phyloP scores from a whole-genome alignment of 2,797 vertebrate genomes.

The Ctenosaura bakeri region DNA sequence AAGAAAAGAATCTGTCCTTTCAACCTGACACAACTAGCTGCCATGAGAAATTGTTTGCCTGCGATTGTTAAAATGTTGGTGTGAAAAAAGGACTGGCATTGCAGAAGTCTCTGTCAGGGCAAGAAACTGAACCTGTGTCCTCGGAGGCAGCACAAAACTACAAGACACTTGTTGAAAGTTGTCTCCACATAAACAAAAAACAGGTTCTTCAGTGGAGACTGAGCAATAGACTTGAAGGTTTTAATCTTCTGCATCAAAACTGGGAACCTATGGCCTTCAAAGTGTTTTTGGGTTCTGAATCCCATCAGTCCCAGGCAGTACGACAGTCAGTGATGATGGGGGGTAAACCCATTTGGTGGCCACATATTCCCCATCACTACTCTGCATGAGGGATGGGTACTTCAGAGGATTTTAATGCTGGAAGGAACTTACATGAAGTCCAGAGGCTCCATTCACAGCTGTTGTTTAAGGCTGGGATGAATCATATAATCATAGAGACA shows the following conservation, averaged over 20 bases:
- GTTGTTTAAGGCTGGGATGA: background rate
- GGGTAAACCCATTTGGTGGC: background rate
- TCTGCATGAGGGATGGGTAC: background rate
- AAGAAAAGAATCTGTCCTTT: slow-evolving; percentile 17
- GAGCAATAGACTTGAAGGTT: background rate
- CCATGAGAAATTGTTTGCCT: slow-evolving; percentile 10
- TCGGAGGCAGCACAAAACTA: background rate
- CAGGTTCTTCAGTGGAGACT: background rate
- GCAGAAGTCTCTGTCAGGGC: background rate
- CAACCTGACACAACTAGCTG: slow-evolving; percentile 30
- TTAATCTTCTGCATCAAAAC: background rate
- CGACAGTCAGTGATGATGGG: background rate
- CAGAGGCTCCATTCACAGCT: no score
- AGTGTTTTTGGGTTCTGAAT: no score
- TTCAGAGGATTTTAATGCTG: background rate
- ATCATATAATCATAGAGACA: no score
- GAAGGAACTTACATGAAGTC: background rate
- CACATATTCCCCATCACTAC: background rate
- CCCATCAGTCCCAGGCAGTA: background rate
- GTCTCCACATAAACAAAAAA: background rate
- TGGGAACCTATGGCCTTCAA: background rate
- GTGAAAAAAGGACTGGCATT: slow-evolving; percentile 7
- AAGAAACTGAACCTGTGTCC: background rate
- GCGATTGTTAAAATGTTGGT: slow-evolving; percentile 25
- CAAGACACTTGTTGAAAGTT: background rate